Conservation (phyloP, 2,888 invertebrate species). For the Sphaeridia pumilis region DNA sequence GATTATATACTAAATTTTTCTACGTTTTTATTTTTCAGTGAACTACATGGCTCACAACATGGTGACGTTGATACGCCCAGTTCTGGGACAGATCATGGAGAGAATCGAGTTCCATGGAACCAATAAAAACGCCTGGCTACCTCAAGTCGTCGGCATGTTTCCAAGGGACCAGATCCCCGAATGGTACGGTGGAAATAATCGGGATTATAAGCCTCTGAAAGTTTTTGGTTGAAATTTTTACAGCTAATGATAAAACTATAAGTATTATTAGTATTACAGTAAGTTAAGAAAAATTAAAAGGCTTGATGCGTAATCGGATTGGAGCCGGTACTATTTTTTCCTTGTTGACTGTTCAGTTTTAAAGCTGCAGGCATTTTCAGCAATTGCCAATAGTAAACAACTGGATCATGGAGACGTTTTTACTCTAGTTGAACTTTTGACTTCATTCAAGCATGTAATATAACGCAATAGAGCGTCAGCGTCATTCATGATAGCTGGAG, state of each 20-base stretch:
- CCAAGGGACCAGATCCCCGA: neutral
- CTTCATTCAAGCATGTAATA: too few species aligned
- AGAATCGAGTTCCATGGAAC: neutral
- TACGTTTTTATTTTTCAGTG: neutral
- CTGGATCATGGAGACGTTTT: too few species aligned
- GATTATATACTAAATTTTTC: neutral
- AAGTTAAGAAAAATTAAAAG: too few species aligned
- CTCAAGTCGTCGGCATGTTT: neutral
- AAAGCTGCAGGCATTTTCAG: too few species aligned
- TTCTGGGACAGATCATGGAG: neutral
- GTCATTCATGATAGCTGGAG: too few species aligned
- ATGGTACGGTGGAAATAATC: neutral
- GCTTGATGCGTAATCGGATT: too few species aligned
- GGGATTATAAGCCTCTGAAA: neutral
- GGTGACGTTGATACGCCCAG: neutral
- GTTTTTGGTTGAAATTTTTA: neutral
- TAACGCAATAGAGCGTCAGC: too few species aligned
- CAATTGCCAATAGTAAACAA: too few species aligned
- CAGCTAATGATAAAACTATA: neutral
- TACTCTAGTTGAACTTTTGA: too few species aligned
- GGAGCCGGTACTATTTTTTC: too few species aligned
- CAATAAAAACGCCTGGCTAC: neutral
- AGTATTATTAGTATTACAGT: too few species aligned
- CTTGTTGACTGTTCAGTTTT: too few species aligned
- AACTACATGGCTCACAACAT: neutral